Evolutionary conservation across 2,797 vertebrate genomes (phyloP).

Genomic region (Molossus alvarezi): DNA sequence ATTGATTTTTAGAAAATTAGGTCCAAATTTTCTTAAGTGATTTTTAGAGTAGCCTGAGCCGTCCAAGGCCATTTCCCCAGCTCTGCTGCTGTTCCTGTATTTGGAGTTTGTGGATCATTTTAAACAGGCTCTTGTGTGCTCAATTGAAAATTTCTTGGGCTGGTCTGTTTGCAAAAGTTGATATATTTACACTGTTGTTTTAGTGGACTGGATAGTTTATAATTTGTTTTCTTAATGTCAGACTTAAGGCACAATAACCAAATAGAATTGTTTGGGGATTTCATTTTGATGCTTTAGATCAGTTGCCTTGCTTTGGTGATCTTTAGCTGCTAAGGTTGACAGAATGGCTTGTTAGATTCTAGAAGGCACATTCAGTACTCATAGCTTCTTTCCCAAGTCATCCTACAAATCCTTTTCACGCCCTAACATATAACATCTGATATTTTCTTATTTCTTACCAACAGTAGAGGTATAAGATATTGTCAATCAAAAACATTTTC

Average conservation of each 20-base stretch:
- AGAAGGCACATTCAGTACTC: constrained; percentile 57
- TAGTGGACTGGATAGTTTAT: constrained; percentile 57
- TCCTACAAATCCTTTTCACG: constrained; percentile 59
- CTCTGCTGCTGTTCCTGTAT: constrained; percentile 62
- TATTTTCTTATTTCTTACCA: constrained; percentile 75
- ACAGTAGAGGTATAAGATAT: constrained; percentile 41
- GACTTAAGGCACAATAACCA: constrained; percentile 65
- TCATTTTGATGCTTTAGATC: constrained; percentile 74
- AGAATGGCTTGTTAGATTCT: constrained; percentile 46
- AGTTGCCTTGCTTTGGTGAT: constrained; percentile 69
- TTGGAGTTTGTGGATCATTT: constrained; percentile 73
- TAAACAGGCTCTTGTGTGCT: constrained; percentile 75
- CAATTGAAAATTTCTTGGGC: constrained; percentile 76
- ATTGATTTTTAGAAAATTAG: constrained; percentile 65
- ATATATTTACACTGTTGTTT: constrained; percentile 71
- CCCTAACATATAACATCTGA: constrained; percentile 70
- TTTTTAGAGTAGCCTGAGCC: constrained; percentile 68
- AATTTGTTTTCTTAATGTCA: constrained; percentile 39
- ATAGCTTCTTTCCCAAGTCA: constrained; percentile 66
- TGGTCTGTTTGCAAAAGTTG: constrained; percentile 76
- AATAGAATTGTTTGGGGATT: constrained; percentile 73
- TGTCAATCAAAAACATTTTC: constrained; percentile 70
- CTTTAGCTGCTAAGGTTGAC: constrained; percentile 66
- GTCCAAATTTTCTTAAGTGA: constrained; percentile 60
- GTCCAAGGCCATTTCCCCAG: constrained; percentile 57